phyloP scores from a whole-genome alignment of 1,140 invertebrate species.

The Drosophila malerkotliana region DNA sequence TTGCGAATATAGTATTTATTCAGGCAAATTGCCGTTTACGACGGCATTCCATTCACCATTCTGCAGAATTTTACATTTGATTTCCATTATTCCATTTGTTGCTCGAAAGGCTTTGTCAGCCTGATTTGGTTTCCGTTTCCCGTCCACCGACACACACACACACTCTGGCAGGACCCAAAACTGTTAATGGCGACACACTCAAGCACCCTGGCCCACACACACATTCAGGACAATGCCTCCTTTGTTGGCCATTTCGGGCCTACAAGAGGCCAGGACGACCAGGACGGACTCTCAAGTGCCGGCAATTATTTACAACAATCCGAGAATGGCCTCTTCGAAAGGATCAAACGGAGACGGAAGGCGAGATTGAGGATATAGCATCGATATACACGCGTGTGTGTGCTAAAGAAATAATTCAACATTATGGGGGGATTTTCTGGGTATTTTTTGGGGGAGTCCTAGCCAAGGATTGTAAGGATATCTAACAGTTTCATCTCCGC shows the following conservation, averaged over 20 bases:
- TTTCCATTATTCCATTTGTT: conserved; percentile 58
- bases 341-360: conserved; percentile 32
- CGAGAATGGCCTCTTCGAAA: conserved; percentile 30
- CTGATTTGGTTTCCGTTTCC: conserved; percentile 57
- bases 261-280: conserved; percentile 25
- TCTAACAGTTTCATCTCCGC: conserved; percentile 3
- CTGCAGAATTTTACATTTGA: conserved; percentile 52
- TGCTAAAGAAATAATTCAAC: conserved; percentile 25
- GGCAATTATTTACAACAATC: conserved; percentile 53
- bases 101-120: conserved; percentile 49
- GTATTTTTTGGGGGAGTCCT: conserved; percentile 15
- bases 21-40: conserved; percentile 58
- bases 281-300: conserved; percentile 38
- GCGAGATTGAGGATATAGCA: conserved; percentile 7
- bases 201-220: conserved; percentile 7
- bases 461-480: conserved; percentile 6
- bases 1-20: conserved; percentile 51
- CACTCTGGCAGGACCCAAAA: conserved; percentile 24
- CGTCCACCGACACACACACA: neutral
- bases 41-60: conserved; percentile 27
- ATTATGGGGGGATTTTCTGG: conserved; percentile 32
- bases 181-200: conserved; percentile 40
- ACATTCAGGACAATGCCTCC: conserved; percentile 27
- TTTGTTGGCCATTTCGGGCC: conserved; percentile 50
- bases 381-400: conserved; percentile 5